These are phyloP conservation scores for Pseudomugil gertrudae DNA, from an alignment of 2,797 vertebrate genomes.

Conservation along the genomic window DNA sequence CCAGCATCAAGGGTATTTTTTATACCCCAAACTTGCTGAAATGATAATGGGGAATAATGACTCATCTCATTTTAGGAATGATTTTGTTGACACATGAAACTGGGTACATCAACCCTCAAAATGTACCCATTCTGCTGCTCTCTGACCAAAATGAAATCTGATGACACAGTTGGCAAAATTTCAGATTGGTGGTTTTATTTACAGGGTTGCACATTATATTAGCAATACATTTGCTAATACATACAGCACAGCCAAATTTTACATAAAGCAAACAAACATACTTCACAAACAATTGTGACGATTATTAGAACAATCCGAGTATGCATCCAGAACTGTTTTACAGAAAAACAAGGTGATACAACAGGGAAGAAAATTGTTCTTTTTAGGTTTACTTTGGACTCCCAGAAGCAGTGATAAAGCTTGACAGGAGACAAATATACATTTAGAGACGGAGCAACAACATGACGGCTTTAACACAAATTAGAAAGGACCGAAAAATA, in stretches of 20 bases:
- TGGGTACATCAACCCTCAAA: neutral
- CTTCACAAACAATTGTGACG: neutral
- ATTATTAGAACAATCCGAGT: neutral
- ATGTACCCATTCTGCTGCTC: constrained; percentile 3
- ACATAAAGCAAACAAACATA: neutral
- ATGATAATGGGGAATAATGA: constrained; percentile 14
- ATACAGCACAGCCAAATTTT: constrained; percentile 6
- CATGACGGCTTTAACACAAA: neutral
- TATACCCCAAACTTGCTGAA: neutral
- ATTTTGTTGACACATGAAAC: constrained; percentile 28
- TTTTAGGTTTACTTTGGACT: neutral
- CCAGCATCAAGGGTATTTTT: neutral
- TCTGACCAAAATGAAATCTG: constrained; percentile 1
- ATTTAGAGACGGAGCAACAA: constrained; percentile 11
- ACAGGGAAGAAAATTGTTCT: neutral
- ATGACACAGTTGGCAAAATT: constrained; percentile 1
- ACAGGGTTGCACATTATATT: constrained; percentile 17
- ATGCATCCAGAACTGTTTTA: neutral
- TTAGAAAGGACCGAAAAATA: constrained; percentile 1
- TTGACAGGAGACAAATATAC: constrained; percentile 6
- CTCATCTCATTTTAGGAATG: constrained; percentile 8
- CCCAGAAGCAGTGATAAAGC: constrained; percentile 4
- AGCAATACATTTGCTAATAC: neutral
- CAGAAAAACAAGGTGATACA: neutral
- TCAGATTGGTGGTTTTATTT: constrained; percentile 20